Conservation (phyloP, 2,797 vertebrate genomes). For the Enteromius treurensis region DNA sequence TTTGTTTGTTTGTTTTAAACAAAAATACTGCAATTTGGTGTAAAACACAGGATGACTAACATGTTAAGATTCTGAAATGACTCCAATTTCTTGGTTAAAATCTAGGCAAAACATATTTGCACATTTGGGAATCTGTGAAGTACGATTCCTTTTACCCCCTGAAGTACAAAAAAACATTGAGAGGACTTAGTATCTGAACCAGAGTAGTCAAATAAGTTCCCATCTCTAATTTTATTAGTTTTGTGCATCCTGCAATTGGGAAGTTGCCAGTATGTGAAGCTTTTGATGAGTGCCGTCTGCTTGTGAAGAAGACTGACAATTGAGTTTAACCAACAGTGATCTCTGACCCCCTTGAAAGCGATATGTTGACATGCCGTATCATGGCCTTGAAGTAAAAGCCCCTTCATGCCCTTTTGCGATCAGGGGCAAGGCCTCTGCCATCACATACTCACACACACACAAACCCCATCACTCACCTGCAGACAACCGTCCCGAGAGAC, state of each 20-base stretch:
- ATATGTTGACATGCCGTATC: slow-evolving; percentile 69
- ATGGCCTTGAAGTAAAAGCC: slow-evolving; percentile 67
- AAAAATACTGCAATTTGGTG: too few relatives aligned
- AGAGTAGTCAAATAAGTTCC: neutral
- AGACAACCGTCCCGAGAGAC: slow-evolving; percentile 41
- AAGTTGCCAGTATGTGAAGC: slow-evolving; percentile 70
- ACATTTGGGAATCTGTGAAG: neutral
- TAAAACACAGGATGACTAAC: neutral
- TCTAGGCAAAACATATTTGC: neutral
- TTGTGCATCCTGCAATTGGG: neutral
- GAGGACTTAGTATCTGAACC: neutral
- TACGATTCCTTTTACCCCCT: too few relatives aligned
- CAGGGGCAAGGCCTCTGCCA: slow-evolving; percentile 50
- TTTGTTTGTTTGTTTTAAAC: too few relatives aligned
- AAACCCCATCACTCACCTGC: slow-evolving; percentile 42
- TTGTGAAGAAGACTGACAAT: slow-evolving; percentile 56
- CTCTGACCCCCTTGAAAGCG: slow-evolving; percentile 71
- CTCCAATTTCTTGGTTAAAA: neutral
- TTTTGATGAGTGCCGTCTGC: slow-evolving; percentile 42
- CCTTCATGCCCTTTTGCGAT: slow-evolving; percentile 37
- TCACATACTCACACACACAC: slow-evolving; percentile 37
- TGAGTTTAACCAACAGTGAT: slow-evolving; percentile 73
- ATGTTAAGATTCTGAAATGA: neutral
- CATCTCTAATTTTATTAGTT: neutral
- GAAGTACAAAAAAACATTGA: neutral